A percentile compares a stretch with the other conserved stretches of the same genome.
These are phyloP conservation scores for Poeciliopsis gracilis DNA, from an alignment of 2,797 vertebrate genomes.

Conservation along the genomic window DNA sequence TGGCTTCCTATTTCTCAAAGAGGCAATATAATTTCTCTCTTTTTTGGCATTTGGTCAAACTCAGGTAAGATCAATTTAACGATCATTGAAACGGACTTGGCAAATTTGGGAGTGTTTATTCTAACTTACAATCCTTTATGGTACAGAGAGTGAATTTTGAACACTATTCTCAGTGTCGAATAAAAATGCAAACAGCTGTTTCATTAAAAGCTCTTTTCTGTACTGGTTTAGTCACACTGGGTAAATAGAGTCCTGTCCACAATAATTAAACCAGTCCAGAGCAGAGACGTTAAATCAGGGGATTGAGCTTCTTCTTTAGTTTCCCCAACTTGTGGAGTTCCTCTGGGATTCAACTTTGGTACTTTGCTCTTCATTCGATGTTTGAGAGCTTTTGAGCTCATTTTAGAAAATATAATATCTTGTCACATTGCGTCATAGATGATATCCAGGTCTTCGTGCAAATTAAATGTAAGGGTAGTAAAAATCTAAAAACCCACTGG, in stretches of 20 bases:
- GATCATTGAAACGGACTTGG: neutral
- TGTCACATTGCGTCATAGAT: neutral
- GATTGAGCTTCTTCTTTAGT: neutral
- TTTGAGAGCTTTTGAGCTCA: neutral
- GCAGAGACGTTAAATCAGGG: neutral
- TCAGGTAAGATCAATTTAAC: neutral
- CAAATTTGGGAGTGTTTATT: neutral
- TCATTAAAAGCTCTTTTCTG: neutral
- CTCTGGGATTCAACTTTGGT: neutral
- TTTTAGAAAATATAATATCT: neutral
- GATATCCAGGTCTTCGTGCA: neutral
- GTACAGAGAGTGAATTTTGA: neutral
- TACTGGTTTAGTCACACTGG: neutral
- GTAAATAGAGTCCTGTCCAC: neutral
- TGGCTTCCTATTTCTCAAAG: neutral
- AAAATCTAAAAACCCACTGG: neutral
- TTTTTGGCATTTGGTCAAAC: neutral
- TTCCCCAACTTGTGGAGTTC: neutral
- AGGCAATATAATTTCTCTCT: neutral
- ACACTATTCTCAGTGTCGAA: neutral
- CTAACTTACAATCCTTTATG: neutral
- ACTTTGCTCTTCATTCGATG: neutral
- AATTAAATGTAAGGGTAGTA: neutral
- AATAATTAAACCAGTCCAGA: slow-evolving; percentile 3
- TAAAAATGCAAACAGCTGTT: neutral